Conservation (phyloP, 2,888 invertebrate genomes). For the Artemia sinica region DNA sequence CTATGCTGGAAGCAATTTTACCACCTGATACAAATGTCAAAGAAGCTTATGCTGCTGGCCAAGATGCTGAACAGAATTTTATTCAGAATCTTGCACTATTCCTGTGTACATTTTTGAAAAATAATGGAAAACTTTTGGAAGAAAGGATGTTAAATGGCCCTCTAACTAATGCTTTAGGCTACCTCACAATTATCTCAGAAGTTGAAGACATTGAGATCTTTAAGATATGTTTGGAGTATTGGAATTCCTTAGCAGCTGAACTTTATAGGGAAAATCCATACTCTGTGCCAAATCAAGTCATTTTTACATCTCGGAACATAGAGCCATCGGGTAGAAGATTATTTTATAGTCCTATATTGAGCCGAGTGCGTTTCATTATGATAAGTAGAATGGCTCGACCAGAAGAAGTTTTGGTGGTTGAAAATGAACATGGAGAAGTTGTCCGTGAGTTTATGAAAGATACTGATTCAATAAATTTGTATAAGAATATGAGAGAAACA, state of each 20-base stretch:
- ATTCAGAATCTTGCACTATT: constrained; percentile 96
- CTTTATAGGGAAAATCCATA: constrained; percentile 74
- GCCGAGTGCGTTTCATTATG: constrained; percentile 75
- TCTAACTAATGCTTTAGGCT: constrained; percentile 47
- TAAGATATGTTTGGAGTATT: constrained; percentile 97
- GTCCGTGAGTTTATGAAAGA: constrained; percentile 99
- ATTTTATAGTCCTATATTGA: constrained; percentile 60
- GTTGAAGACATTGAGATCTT: constrained; percentile 99
- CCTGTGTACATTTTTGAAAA: constrained; percentile 86
- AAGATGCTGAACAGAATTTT: constrained; percentile 94
- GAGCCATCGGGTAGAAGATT: constrained; percentile 36
- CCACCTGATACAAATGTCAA: constrained; percentile 79
- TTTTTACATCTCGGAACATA: constrained; percentile 22
- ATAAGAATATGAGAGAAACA: constrained; percentile 97
- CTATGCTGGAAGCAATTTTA: constrained; percentile 55
- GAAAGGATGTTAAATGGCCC: constrained; percentile 49
- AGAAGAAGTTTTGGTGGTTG: constrained; percentile 96
- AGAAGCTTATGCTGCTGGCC: constrained; percentile 78
- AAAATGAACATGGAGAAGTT: constrained; percentile 98
- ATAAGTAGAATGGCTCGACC: constrained; percentile 99
- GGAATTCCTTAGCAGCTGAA: constrained; percentile 83
- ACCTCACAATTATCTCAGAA: constrained; percentile 79
- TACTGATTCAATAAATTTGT: constrained; percentile 96
- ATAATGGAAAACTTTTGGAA: constrained; percentile 77
- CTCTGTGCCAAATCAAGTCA: constrained; percentile 34